Evolutionary conservation across 2,888 invertebrate species (phyloP).

Genomic region (Drosophila affinis): DNA sequence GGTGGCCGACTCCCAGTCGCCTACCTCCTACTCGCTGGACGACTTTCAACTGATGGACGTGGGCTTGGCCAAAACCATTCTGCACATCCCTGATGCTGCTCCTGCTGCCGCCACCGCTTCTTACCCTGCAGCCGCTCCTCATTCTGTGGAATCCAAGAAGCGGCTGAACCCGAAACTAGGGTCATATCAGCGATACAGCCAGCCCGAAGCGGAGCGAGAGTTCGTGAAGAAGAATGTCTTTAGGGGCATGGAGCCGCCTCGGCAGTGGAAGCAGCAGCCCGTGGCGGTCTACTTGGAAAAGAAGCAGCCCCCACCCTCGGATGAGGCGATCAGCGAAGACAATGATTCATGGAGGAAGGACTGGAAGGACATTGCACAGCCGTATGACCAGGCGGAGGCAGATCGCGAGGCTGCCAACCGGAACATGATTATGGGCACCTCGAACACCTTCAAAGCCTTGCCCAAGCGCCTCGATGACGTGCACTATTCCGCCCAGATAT

Average conservation of each 20-base stretch:
- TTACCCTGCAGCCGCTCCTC: too few relatives aligned
- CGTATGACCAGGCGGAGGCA: not conserved
- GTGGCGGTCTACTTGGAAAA: not conserved
- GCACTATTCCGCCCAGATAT: slow-evolving; percentile 3
- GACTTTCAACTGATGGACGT: slow-evolving; percentile 22
- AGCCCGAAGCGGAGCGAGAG: slow-evolving; percentile 25
- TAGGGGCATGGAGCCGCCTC: not conserved
- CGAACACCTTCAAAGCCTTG: not conserved
- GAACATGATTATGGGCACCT: too few relatives aligned
- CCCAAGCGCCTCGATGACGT: slow-evolving; percentile 26
- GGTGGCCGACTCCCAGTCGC: not conserved
- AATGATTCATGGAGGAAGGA: not conserved
- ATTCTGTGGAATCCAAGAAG: not conserved
- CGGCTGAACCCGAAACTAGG: not conserved
- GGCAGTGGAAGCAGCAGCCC: not conserved
- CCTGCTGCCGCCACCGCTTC: too few relatives aligned
- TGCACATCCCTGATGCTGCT: not conserved
- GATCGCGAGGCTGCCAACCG: not conserved
- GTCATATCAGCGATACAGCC: not conserved
- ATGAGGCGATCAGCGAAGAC: not conserved
- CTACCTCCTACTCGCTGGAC: not conserved
- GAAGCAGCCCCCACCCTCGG: not conserved
- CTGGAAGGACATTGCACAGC: not conserved
- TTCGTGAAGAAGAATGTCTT: slow-evolving; percentile 18
- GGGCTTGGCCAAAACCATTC: slow-evolving; percentile 5